Base-by-base conservation (phyloP, 1,140 invertebrate species). In the Drosophila nigromelanica region DNA sequence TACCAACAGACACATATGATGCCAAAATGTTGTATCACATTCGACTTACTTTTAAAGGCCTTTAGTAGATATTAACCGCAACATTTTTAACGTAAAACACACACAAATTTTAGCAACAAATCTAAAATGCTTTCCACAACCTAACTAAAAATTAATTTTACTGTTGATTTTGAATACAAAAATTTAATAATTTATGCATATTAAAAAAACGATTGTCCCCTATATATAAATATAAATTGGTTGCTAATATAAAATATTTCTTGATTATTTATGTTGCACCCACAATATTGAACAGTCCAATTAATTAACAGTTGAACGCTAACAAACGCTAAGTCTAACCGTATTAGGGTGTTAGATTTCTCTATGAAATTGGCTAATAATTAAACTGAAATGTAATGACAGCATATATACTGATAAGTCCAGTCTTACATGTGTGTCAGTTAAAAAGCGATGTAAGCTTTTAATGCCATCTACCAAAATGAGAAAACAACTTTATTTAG, bases 401-500 rank as follows among this genome's bases (percentile, higher is more conserved):
- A 18, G 3, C 11, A 21, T 39, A 37, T 18, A 43, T 30, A 15
- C 56, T 59, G 27, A 33, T 35, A 45, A 47, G 8, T 35, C 27
- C 40, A 6, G 11, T 27, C 11, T 43, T 33, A 54, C 30, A 42
- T 42, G 14, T 42, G n/a, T 15, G 11, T 21, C 45, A 24, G 21
- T 4, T 27, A 27, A 6, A 24, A 24, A n/a, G 45, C 45, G 18
- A 30, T 27, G 54, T 30, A 58, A 58, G 14, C 21, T 59, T 60
- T 37, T 54, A 52, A 60, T 60, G 47, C 27, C 37, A 15, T 8
- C 37, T 5, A 59, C 35, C 4, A 21, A 63, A 51, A 45, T 18
- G 45, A 50, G 39, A 27, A 37, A 72, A 72, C 54, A 59, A 51
- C 69, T 72, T 67, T 67, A 72, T 67, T 67, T 72, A 59, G 33